Percentiles rank a stretch among this genome's conserved stretches.
These are phyloP conservation scores for Crocidura indochinensis DNA, from an alignment of 2,797 vertebrate genomes.

Conservation along the genomic window DNA sequence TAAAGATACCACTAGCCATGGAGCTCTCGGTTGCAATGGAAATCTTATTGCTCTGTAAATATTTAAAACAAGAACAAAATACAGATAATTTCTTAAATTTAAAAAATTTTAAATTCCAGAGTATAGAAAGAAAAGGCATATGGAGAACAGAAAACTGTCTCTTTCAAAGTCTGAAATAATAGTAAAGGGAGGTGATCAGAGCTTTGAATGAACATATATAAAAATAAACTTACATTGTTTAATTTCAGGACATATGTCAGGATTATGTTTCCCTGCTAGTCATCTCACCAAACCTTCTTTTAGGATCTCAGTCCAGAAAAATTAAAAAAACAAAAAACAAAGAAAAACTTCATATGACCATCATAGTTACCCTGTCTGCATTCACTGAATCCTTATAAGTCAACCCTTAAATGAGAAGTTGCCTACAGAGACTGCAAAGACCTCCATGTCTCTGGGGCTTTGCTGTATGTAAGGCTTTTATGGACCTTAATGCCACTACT, in stretches of 20 bases:
- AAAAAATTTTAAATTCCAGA: slow-evolving; percentile 8
- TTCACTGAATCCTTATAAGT: slow-evolving; percentile 28
- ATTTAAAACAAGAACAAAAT: background rate
- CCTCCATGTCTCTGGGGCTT: slow-evolving; percentile 16
- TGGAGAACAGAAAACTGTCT: background rate
- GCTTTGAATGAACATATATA: background rate
- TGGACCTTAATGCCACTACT: slow-evolving; percentile 14
- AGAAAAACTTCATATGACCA: background rate
- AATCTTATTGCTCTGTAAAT: slow-evolving; percentile 29
- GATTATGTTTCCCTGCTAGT: background rate
- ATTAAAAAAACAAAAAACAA: background rate
- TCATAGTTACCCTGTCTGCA: background rate
- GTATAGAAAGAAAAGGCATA: background rate
- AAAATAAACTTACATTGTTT: slow-evolving; percentile 75
- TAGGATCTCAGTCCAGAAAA: background rate
- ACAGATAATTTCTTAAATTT: slow-evolving; percentile 27
- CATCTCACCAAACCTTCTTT: background rate
- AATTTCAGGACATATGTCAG: background rate
- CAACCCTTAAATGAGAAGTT: background rate
- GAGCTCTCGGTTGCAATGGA: background rate
- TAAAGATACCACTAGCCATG: background rate
- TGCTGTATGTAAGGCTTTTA: background rate
- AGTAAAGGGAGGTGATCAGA: background rate
- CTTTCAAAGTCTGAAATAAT: slow-evolving; percentile 7
- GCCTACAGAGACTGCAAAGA: background rate